A percentile compares a stretch with the other conserved stretches of the same genome.
Evolutionary conservation across 2,797 vertebrate species (phyloP).

Genomic region (Spea hammondii): DNA sequence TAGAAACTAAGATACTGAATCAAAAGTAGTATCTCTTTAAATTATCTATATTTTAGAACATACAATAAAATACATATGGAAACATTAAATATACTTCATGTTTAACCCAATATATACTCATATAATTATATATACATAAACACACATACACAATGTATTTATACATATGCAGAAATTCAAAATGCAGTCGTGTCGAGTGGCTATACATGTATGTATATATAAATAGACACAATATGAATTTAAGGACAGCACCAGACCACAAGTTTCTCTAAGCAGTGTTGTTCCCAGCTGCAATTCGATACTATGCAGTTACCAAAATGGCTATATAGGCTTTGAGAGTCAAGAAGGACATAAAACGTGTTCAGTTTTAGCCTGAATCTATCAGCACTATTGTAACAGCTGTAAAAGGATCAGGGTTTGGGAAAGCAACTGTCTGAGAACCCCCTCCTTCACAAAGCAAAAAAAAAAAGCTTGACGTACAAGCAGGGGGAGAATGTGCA

Average conservation of each 20-base stretch:
- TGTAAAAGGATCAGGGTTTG: conserved; percentile 28
- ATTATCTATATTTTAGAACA: no score
- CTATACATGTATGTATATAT: neutral
- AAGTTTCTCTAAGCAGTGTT: neutral
- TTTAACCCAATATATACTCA: no score
- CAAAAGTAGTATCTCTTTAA: no score
- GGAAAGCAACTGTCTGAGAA: conserved; percentile 19
- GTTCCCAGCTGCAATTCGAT: conserved; percentile 19
- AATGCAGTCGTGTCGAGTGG: neutral
- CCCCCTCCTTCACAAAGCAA: conserved; percentile 3
- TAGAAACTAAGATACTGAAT: no score
- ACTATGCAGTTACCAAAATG: conserved; percentile 8
- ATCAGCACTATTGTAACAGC: conserved; percentile 41
- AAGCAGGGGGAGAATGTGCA: no score
- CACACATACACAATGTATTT: no score
- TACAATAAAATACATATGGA: no score
- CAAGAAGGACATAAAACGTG: conserved; percentile 17
- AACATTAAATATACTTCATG: no score
- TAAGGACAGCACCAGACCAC: neutral
- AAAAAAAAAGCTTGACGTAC: neutral
- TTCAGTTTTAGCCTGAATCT: conserved; percentile 32
- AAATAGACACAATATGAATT: neutral
- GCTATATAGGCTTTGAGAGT: conserved; percentile 15
- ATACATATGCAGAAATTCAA: no score
- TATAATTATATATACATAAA: no score